Evolutionary conservation across 2,797 vertebrate genomes (phyloP).

Genomic region (Eutrigla gurnardus): DNA sequence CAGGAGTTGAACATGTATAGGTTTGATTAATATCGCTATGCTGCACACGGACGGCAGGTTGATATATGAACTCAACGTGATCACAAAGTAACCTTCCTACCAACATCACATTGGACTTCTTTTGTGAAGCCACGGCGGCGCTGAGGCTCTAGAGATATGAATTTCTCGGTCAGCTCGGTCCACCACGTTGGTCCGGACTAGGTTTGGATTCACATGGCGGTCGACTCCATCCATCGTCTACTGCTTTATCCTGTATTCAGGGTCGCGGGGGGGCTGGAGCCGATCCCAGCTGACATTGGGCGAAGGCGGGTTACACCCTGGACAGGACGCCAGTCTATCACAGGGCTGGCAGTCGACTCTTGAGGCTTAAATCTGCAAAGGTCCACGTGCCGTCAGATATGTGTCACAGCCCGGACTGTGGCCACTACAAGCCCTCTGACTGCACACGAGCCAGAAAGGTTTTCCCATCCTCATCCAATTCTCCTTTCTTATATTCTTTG

Average conservation of each 20-base stretch:
- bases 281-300: too few species aligned
- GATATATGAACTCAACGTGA: conserved; percentile 1
- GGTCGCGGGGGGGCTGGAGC: too few species aligned
- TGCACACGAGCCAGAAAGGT: background rate
- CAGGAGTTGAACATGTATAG: background rate
- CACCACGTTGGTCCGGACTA: background rate
- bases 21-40: background rate
- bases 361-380: background rate
- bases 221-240: too few species aligned
- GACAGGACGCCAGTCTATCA: too few species aligned
- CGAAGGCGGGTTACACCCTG: too few species aligned
- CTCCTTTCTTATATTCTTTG: background rate
- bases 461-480: background rate
- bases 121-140: background rate
- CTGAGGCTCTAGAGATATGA: background rate
- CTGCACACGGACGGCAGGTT: background rate
- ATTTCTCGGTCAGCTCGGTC: background rate
- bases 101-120: background rate
- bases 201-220: background rate
- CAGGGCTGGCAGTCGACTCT: too few species aligned
- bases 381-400: background rate
- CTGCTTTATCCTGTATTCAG: too few species aligned
- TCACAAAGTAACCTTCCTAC: background rate
- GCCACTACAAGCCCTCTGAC: background rate
- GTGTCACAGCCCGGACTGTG: background rate